Conservation (phyloP, 2,113 vertebrate species). For the Eonycteris spelaea region DNA sequence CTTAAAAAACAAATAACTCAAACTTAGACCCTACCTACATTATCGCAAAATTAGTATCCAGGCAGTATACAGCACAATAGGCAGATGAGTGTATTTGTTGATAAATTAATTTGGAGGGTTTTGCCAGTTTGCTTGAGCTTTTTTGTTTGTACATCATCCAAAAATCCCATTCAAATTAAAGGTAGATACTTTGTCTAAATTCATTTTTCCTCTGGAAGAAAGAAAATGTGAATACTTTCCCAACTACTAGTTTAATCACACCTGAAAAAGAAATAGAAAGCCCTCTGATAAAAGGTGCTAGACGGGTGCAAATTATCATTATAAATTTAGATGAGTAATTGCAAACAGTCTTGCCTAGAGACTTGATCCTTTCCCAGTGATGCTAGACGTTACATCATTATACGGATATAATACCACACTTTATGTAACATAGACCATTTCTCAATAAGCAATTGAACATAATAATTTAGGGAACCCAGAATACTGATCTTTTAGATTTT, state of each 20-base stretch:
- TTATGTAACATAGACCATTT: conserved; percentile 28
- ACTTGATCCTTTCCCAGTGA: conserved; percentile 19
- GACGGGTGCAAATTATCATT: conserved; percentile 13
- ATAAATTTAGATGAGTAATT: conserved; percentile 53
- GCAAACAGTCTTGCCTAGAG: conserved; percentile 6
- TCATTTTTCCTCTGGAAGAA: conserved; percentile 7
- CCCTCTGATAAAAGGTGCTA: conserved; percentile 10
- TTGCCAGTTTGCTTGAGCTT: neutral
- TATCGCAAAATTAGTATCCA: conserved; percentile 27
- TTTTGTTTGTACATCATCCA: neutral
- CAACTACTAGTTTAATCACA: neutral
- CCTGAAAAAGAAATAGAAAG: conserved; percentile 38
- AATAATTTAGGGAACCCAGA: conserved; percentile 5
- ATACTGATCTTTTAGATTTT: neutral
- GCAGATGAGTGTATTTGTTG: neutral
- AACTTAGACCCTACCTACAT: neutral
- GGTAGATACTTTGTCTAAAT: neutral
- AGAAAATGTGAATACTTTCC: neutral
- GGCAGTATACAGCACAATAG: neutral
- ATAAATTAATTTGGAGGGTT: neutral
- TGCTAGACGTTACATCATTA: conserved; percentile 49
- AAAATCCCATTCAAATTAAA: conserved; percentile 21
- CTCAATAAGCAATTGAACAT: neutral
- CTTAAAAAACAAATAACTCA: neutral
- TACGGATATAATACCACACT: neutral